Percentiles rank a stretch among this genome's conserved stretches.
Conservation (phyloP, 2,797 vertebrate species). For the Rhinella marina region DNA sequence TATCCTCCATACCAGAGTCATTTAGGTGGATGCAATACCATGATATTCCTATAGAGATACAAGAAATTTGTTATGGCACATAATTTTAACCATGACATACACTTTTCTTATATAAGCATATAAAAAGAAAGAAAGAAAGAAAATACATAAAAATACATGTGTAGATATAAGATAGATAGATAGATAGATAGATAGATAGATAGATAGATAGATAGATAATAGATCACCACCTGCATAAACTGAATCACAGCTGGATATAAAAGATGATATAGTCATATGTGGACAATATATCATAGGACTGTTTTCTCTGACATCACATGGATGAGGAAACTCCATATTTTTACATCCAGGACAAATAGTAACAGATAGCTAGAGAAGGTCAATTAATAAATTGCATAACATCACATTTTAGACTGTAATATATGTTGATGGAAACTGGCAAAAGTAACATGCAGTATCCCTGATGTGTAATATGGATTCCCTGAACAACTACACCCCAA, state of each 20-base stretch:
- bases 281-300: too few relatives aligned
- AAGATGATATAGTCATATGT: neutral
- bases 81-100: neutral
- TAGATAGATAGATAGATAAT: too few relatives aligned
- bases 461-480: too few relatives aligned
- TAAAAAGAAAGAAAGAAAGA: too few relatives aligned
- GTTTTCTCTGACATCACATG: too few relatives aligned
- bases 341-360: neutral
- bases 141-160: too few relatives aligned
- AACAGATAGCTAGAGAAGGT: neutral
- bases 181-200: too few relatives aligned
- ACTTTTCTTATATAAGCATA: neutral
- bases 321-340: neutral
- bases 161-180: too few relatives aligned
- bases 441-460: too few relatives aligned
- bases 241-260: neutral
- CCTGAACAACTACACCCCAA: too few relatives aligned
- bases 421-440: neutral
- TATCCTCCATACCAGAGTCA: slow-evolving; percentile 79
- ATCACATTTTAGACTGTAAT: neutral
- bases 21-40: slow-evolving; percentile 69
- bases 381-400: neutral
- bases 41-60: slow-evolving; percentile 72
- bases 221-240: too few relatives aligned
- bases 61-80: slow-evolving; percentile 49